phyloP scores from a whole-genome alignment of 2,888 invertebrate species.

The Spialia ferax region DNA sequence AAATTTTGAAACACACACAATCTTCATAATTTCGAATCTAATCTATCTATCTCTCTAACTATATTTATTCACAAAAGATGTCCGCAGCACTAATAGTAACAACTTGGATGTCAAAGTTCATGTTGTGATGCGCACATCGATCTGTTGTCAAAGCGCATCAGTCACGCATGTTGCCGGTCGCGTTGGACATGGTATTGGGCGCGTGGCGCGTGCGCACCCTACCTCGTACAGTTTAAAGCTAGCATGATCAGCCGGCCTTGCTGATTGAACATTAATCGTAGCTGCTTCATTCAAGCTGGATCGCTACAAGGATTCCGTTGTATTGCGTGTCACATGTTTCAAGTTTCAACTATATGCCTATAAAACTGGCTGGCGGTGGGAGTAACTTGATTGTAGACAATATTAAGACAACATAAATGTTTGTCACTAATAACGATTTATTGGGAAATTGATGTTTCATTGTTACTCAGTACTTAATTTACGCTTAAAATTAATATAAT shows the following conservation, averaged over 20 bases:
- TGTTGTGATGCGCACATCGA: neutral
- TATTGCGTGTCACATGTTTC: neutral
- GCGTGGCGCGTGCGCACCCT: constrained; percentile 59
- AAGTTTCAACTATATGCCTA: neutral
- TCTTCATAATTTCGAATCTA: neutral
- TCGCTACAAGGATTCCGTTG: constrained; percentile 6
- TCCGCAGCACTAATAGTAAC: constrained; percentile 1
- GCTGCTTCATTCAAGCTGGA: constrained; percentile 34
- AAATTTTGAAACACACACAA: neutral
- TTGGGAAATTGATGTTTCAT: too few species aligned
- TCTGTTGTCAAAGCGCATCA: constrained; percentile 16
- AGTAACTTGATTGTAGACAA: too few species aligned
- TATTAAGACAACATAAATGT: too few species aligned
- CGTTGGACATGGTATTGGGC: constrained; percentile 55
- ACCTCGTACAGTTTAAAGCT: constrained; percentile 62
- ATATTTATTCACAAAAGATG: neutral
- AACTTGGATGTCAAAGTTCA: constrained; percentile 8
- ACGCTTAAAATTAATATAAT: too few species aligned
- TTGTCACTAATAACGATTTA: too few species aligned
- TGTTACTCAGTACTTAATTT: too few species aligned
- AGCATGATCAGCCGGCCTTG: constrained; percentile 59
- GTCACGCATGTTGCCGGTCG: constrained; percentile 54
- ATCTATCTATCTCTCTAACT: neutral
- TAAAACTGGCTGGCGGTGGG: neutral
- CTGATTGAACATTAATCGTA: constrained; percentile 53